These are phyloP conservation scores for Micrasema longulum DNA, from an alignment of 1,140 invertebrate species.

Conservation along the genomic window DNA sequence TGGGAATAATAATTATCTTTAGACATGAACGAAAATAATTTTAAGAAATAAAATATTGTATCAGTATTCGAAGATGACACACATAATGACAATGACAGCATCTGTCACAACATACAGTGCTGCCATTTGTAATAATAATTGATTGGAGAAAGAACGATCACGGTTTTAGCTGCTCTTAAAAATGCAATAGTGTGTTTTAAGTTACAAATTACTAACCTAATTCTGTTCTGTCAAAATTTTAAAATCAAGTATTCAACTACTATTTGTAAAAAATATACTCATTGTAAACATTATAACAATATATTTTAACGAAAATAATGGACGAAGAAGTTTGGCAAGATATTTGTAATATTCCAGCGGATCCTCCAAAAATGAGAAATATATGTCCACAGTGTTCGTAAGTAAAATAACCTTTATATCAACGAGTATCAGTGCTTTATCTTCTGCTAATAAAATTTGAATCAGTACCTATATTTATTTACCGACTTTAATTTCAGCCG, in stretches of 20 bases:
- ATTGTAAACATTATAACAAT: no score
- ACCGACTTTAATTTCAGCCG: conserved; percentile 78
- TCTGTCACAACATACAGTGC: conserved; percentile 39
- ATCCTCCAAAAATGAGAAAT: conserved; percentile 78
- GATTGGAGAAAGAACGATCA: background rate
- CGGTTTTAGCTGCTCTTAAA: no score
- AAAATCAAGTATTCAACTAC: no score
- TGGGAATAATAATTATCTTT: background rate
- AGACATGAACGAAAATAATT: conserved; percentile 21
- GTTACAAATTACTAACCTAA: no score
- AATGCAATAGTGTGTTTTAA: no score
- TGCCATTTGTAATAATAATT: conserved; percentile 7
- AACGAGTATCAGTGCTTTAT: no score
- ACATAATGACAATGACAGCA: conserved; percentile 38
- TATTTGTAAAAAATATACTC: no score
- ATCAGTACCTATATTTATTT: no score
- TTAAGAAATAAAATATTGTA: conserved; percentile 16
- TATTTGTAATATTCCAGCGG: conserved; percentile 76
- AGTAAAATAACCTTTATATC: background rate
- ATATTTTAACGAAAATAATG: no score
- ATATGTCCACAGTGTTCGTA: conserved; percentile 80
- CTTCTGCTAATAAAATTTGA: background rate
- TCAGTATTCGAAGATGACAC: conserved; percentile 40
- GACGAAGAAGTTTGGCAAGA: conserved; percentile 74
- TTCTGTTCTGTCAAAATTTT: no score